phyloP scores from a whole-genome alignment of 2,113 vertebrate species.

The Amphilophus citrinellus region DNA sequence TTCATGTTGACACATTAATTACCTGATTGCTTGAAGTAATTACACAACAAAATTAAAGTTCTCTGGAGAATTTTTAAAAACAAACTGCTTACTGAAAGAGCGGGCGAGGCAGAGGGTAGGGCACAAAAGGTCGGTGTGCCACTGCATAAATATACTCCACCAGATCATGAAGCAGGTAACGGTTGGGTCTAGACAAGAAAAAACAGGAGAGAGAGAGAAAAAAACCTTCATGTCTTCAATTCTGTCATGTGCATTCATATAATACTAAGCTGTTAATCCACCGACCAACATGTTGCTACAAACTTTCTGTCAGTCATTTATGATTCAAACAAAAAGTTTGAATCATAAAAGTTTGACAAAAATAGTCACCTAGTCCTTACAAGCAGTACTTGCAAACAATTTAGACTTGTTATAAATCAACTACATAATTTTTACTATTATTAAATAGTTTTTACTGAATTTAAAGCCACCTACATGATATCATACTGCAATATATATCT shows the following conservation, averaged over 20 bases:
- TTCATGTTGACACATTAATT: too few relatives aligned
- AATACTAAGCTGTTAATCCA: not conserved
- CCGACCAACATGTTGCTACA: not conserved
- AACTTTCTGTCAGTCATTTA: not conserved
- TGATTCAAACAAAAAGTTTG: too few relatives aligned
- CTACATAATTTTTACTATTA: not conserved
- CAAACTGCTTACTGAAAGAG: conserved; percentile 87
- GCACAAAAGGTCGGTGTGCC: conserved; percentile 82
- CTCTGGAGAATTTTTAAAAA: not conserved
- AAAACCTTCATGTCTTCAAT: too few relatives aligned
- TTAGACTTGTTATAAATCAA: not conserved
- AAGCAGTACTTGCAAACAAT: too few relatives aligned
- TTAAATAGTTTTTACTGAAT: not conserved
- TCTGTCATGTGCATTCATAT: not conserved
- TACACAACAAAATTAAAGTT: fast-evolving
- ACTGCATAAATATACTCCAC: conserved; percentile 88
- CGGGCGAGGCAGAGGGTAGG: conserved; percentile 88
- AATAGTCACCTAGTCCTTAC: too few relatives aligned
- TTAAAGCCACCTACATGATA: not conserved
- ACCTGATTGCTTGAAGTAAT: not conserved
- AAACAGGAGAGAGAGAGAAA: not conserved
- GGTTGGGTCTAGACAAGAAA: conserved; percentile 82
- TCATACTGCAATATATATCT: not conserved
- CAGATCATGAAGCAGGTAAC: conserved; percentile 91
- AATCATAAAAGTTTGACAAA: too few relatives aligned